phyloP scores from a whole-genome alignment of 2,113 vertebrate genomes.

The Ciconia maguari region DNA sequence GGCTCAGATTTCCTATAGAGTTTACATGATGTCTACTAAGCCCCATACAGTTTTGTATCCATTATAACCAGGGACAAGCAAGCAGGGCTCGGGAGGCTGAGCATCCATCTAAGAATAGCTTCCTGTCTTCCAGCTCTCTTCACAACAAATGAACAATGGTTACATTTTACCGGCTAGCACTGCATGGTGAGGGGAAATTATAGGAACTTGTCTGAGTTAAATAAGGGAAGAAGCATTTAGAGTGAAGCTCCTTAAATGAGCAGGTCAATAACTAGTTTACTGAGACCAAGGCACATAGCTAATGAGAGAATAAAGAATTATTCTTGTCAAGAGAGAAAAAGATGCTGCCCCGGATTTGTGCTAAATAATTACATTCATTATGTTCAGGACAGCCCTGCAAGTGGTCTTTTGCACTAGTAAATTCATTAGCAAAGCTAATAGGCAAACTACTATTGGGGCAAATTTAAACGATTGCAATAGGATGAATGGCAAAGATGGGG shows the following conservation, averaged over 20 bases:
- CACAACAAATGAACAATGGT: constrained; percentile 74
- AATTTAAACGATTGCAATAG: constrained; percentile 69
- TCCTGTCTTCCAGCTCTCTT: constrained; percentile 65
- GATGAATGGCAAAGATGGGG: constrained; percentile 62
- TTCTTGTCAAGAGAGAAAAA: constrained; percentile 77
- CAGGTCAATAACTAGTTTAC: constrained; percentile 83
- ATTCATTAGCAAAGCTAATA: constrained; percentile 80
- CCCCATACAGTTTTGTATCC: constrained; percentile 81
- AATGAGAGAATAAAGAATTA: constrained; percentile 82
- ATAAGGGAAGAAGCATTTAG: constrained; percentile 76
- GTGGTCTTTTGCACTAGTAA: constrained; percentile 76
- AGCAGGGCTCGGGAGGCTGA: constrained; percentile 72
- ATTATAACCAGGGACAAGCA: constrained; percentile 78
- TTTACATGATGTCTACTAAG: constrained; percentile 80
- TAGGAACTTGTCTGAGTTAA: constrained; percentile 74
- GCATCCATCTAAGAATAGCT: constrained; percentile 75
- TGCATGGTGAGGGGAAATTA: constrained; percentile 66
- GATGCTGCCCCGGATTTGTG: constrained; percentile 73
- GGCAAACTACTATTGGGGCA: constrained; percentile 71
- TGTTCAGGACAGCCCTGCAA: constrained; percentile 74
- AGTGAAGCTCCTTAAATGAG: constrained; percentile 76
- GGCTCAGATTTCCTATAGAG: constrained; percentile 79
- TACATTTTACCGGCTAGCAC: constrained; percentile 67
- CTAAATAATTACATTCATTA: constrained; percentile 84
- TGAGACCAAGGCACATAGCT: constrained; percentile 74